These are phyloP conservation scores for Brachyistius frenatus DNA, from an alignment of 2,113 vertebrate genomes.

Conservation along the genomic window DNA sequence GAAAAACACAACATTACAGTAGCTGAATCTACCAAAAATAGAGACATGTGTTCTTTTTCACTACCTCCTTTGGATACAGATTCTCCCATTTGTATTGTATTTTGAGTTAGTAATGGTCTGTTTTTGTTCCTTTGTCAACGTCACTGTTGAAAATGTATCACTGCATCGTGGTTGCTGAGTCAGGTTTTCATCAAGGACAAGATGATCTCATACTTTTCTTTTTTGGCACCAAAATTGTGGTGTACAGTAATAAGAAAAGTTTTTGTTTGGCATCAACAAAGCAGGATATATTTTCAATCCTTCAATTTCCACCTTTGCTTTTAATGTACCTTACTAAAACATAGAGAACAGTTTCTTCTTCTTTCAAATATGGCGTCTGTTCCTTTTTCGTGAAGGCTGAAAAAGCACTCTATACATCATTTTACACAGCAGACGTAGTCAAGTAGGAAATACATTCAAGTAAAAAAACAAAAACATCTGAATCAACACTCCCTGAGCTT, in stretches of 20 bases:
- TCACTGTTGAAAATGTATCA: not conserved
- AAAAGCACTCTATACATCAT: not conserved
- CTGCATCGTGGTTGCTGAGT: not conserved
- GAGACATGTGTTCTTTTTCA: not conserved
- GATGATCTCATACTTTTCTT: not conserved
- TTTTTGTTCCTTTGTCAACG: not conserved
- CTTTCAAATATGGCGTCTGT: not conserved
- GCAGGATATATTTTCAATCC: not conserved
- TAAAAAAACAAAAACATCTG: not conserved
- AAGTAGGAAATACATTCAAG: no score
- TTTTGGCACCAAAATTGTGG: not conserved
- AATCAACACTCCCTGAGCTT: not conserved
- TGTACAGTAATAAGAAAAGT: not conserved
- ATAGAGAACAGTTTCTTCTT: not conserved
- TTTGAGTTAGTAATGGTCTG: not conserved
- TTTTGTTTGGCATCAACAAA: not conserved
- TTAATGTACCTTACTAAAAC: not conserved
- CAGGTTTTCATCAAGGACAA: not conserved
- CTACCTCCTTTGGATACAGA: not conserved
- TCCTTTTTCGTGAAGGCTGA: not conserved
- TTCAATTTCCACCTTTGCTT: not conserved
- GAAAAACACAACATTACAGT: slow-evolving; percentile 1
- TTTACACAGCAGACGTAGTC: not conserved
- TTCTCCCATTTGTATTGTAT: not conserved
- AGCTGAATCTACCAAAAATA: not conserved